Evolutionary conservation across 2,888 invertebrate genomes (phyloP), one percentile per base, ranked within the genome.

Genomic region (Caradrina clavipalpis): DNA sequence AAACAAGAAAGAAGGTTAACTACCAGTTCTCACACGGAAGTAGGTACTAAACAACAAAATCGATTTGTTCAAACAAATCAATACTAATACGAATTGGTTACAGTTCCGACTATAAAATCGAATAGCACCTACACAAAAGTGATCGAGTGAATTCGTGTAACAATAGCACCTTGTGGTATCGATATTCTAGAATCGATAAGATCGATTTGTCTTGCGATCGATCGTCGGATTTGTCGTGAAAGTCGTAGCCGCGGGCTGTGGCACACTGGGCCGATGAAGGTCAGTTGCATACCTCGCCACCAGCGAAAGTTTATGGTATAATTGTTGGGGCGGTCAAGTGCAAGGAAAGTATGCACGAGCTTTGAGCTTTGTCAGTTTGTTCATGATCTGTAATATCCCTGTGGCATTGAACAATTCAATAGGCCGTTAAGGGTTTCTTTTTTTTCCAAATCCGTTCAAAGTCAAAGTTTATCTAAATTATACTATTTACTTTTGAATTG

Each of bases 251-350:
- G 74, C 82, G 68, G 92, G 93, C 90, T 89, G 80, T 91, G 81
- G 92, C 81, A 79, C 91, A 90, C 80, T 88, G 86, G 88, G 85
- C 75, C 90, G 76, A 89, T 90, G 93, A 93, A 93, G 94, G 93
- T 90, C 94, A 90, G 82, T 80, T 81, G 86, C 87, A 87, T 88
- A 86, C 89, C 86, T 78, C 83, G 81, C 76, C 59, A 71, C 84
- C 90, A 92, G 94, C 93, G 95, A 95, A 94, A 95, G 95, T 94
- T 90, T 87, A 91, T 90, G 80, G 82, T 85, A 84, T 92, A 91
- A 92, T 93, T 93, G 90, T 87, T 84, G 85, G 68, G 59, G 59
- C 88, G 90, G 93, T 92, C 93, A 93, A 93, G 93, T 92, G 92
- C 90, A 90, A 89, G 87, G 89, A 89, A 73, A 84, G 90, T 89